Base-by-base conservation (phyloP, 2,888 invertebrate genomes). In the Osmoderma eremita region DNA sequence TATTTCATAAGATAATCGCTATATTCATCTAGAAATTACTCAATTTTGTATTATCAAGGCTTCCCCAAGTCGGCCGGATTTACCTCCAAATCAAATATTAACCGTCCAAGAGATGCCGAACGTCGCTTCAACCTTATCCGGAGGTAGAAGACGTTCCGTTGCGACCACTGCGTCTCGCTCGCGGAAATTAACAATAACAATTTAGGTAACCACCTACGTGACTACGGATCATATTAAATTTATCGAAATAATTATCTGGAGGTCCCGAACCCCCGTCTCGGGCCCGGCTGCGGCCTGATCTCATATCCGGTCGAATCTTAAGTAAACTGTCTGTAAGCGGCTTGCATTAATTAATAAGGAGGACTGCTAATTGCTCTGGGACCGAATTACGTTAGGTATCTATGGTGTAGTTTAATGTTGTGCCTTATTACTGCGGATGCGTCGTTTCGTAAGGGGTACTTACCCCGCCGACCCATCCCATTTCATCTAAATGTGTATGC, bases 321-420 rank as follows among this genome's bases (percentile, higher is more conserved):
- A 79, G 79, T 79, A 80, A 80, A 80, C 80, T 80, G 80, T 80
- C 80, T 79, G 79, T 79, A 80, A 80, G 81, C 80, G 80, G 80
- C 79, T 80, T 78, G 79, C 80, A 80, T 82, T 82, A 82, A 82
- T 82, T 82, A 82, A 82, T 82, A 81, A 82, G 81, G 80, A 81
- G 80, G 80, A 80, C 77, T 77, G 80, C 81, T 82, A 81, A 82
- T 82, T 82, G 81, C 81, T 71, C 80, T 75, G 79, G 80, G 78
- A 79, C 78, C 78, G 77, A 76, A 74, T 75, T 76, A 75, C 76
- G 75, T 30, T 75, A 74, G 75, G 58, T 66, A 66, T 58, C 65
- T 66, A 66, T 30, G 30, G 30, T 30, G 58, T 61, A 61, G 58
- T 61, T 61, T 56, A 53, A 38, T 38, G 13, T 53, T 53, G 53